Percentiles rank a stretch among this genome's conserved stretches.
phyloP scores from a whole-genome alignment of 2,113 vertebrate genomes.

The Triplophysa rosa region DNA sequence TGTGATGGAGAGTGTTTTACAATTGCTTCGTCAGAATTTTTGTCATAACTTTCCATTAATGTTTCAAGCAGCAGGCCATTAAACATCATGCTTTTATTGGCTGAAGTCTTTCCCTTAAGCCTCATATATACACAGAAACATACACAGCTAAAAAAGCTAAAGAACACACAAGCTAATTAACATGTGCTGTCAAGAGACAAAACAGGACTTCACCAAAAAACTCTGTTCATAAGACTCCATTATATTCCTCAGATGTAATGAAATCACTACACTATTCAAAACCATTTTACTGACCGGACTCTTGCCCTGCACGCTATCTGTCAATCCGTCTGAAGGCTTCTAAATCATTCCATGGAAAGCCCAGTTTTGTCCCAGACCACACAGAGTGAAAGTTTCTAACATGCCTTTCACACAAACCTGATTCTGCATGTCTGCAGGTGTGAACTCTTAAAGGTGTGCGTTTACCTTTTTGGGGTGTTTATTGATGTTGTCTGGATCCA shows the following conservation, averaged over 20 bases:
- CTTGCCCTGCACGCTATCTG: neutral
- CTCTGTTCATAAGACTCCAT: neutral
- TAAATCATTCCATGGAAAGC: neutral
- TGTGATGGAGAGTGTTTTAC: no score
- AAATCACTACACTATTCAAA: neutral
- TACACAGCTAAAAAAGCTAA: neutral
- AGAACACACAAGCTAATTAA: neutral
- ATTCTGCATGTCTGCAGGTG: constrained; percentile 39
- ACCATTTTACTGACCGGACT: neutral
- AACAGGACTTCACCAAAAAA: neutral
- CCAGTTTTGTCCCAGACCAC: constrained; percentile 13
- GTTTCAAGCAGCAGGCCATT: no score
- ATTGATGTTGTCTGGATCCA: constrained; percentile 86
- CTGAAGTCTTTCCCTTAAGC: neutral
- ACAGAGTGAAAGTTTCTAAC: constrained; percentile 5
- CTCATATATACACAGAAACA: neutral
- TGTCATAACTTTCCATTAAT: no score
- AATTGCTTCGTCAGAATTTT: no score
- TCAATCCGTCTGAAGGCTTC: neutral
- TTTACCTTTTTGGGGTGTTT: constrained; percentile 86
- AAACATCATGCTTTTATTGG: no score
- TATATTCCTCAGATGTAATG: neutral
- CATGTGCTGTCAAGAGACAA: neutral
- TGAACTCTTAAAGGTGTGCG: constrained; percentile 8
- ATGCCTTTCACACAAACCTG: neutral